Percentiles rank a stretch among this genome's conserved stretches.
Conservation (phyloP, 2,888 invertebrate genomes). For the Cylindroiulus punctatus region DNA sequence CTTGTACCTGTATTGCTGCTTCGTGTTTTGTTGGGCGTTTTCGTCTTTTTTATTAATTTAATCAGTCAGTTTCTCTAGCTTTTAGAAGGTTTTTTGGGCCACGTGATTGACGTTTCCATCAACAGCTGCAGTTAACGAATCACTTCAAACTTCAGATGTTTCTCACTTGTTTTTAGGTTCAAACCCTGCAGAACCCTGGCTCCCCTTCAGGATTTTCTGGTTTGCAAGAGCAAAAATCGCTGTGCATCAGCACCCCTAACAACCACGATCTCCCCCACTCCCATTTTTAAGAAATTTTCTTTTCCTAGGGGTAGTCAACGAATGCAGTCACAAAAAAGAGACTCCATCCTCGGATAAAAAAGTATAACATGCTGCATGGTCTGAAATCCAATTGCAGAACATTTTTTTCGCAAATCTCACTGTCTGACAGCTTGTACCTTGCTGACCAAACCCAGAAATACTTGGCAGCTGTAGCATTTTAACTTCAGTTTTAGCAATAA, state of each 20-base stretch:
- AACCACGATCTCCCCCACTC: background rate
- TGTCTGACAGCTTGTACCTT: too few relatives aligned
- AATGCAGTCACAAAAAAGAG: background rate
- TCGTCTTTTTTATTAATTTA: background rate
- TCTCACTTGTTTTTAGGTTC: slow-evolving; percentile 2
- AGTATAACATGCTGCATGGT: background rate
- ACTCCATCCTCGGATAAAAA: background rate
- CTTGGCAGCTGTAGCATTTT: too few relatives aligned
- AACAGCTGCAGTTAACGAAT: slow-evolving; percentile 37
- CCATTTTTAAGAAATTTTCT: background rate
- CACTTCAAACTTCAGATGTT: slow-evolving; percentile 30
- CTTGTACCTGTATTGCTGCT: slow-evolving; percentile 20
- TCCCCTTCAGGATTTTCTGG: background rate
- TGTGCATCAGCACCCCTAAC: background rate
- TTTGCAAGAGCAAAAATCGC: background rate
- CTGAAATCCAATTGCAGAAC: background rate
- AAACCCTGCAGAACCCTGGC: background rate
- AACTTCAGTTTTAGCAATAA: too few relatives aligned
- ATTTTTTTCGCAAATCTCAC: too few relatives aligned
- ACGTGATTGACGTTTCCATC: slow-evolving; percentile 31
- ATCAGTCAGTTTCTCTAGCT: slow-evolving; percentile 21
- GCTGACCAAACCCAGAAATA: too few relatives aligned
- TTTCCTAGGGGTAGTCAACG: background rate
- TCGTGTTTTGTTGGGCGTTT: background rate
- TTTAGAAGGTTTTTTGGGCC: background rate